Evolutionary conservation across 2,888 invertebrate species (phyloP), one percentile per base, ranked within the genome.

Genomic region (Perdita meconis): DNA sequence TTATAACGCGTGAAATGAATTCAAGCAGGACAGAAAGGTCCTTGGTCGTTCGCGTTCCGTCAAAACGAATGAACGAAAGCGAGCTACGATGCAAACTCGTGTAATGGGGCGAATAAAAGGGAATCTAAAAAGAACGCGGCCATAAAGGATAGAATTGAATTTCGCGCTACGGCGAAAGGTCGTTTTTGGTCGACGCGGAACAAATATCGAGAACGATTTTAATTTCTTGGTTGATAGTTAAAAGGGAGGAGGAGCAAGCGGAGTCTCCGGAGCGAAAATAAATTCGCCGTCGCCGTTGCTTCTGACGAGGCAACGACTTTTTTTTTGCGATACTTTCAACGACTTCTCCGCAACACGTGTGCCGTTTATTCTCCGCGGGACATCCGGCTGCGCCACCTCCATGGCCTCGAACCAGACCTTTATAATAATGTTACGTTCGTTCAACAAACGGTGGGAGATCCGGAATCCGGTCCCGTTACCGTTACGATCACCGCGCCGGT

Each of bases 1-100:
- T 89, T 88, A 89, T 89, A 89, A 89, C 85, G 89, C 86, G 88
- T 87, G 85, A 89, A 90, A 89, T 86, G 88, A 88, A 90, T 87
- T 87, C 86, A 81, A 87, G 87, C 83, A 81, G 83, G 78, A 81
- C 81, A 74, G 77, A 51, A 40, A 34, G 30, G 22, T 26, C 47
- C 36, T 38, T 8, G 34, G 66, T 42, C 60, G 53, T 64, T 34
- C 22, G 19, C 26, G 22, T 55, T 10, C n/a, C 34, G 10, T n/a
- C 8, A 47, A 22, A 51, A 10, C 0, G 36, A 38, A 30, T 26
- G 42, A 26, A 30, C 22, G 30, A 40, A 47, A 13, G 10, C 19
- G 40, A 38, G 42, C 13, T 34, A 4, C n/a, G n/a, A 24, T 16
- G 19, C 1, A 2, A 3, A 22, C 19, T 12, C 10, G 47, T 3